phyloP scores from a whole-genome alignment of 2,797 vertebrate genomes.

The Mormyrops attenuatus region DNA sequence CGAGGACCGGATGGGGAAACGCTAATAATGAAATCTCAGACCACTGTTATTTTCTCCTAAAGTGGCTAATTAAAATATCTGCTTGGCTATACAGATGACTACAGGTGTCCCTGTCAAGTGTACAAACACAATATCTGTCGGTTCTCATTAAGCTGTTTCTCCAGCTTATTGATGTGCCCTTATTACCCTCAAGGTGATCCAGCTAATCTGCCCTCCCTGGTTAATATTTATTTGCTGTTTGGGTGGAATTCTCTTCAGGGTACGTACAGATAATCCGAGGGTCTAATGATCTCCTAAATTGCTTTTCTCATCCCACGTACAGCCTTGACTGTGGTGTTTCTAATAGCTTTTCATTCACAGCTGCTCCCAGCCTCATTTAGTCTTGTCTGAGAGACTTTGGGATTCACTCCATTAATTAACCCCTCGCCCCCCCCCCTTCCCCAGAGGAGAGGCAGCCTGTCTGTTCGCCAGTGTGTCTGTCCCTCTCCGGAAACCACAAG shows the following conservation, averaged over 20 bases:
- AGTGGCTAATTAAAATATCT: background rate
- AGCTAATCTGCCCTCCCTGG: background rate
- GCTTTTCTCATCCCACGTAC: background rate
- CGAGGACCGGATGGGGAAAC: background rate
- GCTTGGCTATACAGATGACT: background rate
- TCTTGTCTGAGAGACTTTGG: background rate
- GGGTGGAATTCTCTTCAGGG: conserved; percentile 12
- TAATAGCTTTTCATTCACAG: background rate
- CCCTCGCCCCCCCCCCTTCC: background rate
- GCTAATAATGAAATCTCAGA: background rate
- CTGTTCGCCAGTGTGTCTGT: background rate
- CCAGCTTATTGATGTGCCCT: background rate
- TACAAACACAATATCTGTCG: background rate
- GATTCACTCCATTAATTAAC: background rate
- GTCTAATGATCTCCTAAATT: conserved; percentile 8
- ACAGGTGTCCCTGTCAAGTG: background rate
- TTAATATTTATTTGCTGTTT: conserved; percentile 14
- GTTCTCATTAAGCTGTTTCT: background rate
- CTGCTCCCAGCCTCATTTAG: background rate
- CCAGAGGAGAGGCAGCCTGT: background rate
- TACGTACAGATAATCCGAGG: background rate
- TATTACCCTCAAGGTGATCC: background rate
- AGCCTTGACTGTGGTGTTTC: background rate
- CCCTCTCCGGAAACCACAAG: background rate
- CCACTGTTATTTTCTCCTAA: background rate